Conservation (phyloP, 2,888 invertebrate genomes). For the Entomobrya proxima region DNA sequence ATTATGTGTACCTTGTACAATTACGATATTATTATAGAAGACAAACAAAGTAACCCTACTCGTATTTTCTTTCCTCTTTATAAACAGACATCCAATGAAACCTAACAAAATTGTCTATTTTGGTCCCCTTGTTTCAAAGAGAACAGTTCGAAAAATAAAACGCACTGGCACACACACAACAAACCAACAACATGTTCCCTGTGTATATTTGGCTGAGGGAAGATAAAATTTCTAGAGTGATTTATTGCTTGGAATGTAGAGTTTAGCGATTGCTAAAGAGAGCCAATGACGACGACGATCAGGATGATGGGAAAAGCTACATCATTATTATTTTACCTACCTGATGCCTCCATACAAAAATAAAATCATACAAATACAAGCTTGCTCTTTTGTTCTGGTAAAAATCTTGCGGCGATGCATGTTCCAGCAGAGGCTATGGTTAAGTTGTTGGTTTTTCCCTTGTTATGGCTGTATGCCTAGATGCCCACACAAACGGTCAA, state of each 20-base stretch:
- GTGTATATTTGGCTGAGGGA: background rate
- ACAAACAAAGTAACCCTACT: slow-evolving; percentile 25
- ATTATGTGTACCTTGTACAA: slow-evolving; percentile 7
- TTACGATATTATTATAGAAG: slow-evolving; percentile 13
- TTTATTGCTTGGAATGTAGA: slow-evolving; percentile 55
- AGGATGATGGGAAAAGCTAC: slow-evolving; percentile 13
- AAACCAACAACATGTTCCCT: background rate
- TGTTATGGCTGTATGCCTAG: background rate
- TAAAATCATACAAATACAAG: background rate
- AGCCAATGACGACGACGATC: slow-evolving; percentile 9
- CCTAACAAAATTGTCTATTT: background rate
- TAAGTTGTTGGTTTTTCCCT: background rate
- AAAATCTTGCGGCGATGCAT: background rate
- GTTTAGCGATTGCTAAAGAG: slow-evolving; percentile 43
- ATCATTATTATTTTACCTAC: slow-evolving; percentile 18
- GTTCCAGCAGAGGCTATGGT: background rate
- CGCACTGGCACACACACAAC: background rate
- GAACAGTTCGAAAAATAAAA: background rate
- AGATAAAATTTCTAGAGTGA: slow-evolving; percentile 61
- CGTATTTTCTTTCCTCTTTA: background rate
- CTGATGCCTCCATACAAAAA: slow-evolving; percentile 15
- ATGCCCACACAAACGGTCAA: background rate
- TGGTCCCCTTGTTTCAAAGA: background rate
- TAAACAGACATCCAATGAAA: slow-evolving; percentile 14
- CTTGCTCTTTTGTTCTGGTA: background rate